A percentile compares a stretch with the other conserved stretches of the same genome.
phyloP scores from a whole-genome alignment of 2,797 vertebrate species.

The Macrochelys suwanniensis region DNA sequence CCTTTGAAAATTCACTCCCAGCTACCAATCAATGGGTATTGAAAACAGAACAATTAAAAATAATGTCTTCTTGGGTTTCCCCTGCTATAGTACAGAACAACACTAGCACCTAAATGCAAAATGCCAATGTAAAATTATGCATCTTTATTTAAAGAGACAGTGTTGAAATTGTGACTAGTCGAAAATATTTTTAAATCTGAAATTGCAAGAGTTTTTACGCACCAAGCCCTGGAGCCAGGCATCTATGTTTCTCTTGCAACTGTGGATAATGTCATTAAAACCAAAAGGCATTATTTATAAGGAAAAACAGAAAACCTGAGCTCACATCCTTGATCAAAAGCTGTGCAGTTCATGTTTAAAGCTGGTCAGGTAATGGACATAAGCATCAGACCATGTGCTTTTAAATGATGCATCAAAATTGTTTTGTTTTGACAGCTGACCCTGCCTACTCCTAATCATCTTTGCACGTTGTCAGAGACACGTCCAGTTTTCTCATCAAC shows the following conservation, averaged over 20 bases:
- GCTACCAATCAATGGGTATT: not conserved
- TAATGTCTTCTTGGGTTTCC: not conserved
- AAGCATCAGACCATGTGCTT: not conserved
- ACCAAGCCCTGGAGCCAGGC: not conserved
- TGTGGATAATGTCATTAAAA: not conserved
- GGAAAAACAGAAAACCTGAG: not conserved
- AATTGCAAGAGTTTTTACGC: not conserved
- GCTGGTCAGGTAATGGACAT: not conserved
- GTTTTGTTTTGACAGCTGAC: not conserved
- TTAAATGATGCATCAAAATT: not conserved
- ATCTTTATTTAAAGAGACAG: not conserved
- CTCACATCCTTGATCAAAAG: not conserved
- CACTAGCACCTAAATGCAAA: not conserved
- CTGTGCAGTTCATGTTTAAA: not conserved
- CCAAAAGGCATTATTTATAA: not conserved
- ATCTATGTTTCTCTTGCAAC: not conserved
- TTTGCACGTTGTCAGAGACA: not conserved
- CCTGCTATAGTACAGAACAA: not conserved
- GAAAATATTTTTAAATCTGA: not conserved
- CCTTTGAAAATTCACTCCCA: not conserved
- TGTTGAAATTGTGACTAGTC: not conserved
- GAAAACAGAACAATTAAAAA: not conserved
- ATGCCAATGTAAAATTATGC: not conserved
- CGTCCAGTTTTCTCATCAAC: rapidly evolving
- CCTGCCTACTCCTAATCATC: not conserved